A percentile compares a stretch with the other conserved stretches of the same genome.
These are phyloP conservation scores for Chrysocyon brachyurus DNA, from an alignment of 2,797 vertebrate genomes.

Conservation along the genomic window DNA sequence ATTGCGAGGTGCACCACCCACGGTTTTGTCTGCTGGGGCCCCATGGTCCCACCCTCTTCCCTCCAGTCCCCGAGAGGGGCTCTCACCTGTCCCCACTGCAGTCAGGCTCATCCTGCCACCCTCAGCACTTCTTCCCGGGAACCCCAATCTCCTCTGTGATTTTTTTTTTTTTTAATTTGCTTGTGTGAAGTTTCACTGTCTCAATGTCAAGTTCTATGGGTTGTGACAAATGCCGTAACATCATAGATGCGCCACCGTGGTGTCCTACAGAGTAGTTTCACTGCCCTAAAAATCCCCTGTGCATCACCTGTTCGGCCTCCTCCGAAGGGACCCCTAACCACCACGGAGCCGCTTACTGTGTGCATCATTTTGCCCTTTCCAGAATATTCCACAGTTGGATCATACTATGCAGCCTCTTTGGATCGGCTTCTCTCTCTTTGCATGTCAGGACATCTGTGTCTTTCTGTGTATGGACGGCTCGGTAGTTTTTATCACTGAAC, in stretches of 20 bases:
- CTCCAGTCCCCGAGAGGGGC: background rate
- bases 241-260: fast-evolving
- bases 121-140: background rate
- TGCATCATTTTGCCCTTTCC: fast-evolving
- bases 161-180: no score
- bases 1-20: no score
- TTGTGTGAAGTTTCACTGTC: fast-evolving
- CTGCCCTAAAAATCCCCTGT: fast-evolving
- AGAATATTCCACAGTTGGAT: fast-evolving
- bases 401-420: fast-evolving
- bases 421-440: fast-evolving
- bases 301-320: fast-evolving
- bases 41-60: background rate
- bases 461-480: fast-evolving
- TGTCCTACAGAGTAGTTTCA: fast-evolving
- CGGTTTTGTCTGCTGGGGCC: background rate
- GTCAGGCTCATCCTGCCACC: background rate
- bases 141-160: background rate
- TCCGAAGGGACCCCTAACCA: fast-evolving
- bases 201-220: background rate
- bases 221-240: fast-evolving
- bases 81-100: background rate
- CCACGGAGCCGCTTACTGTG: fast-evolving
- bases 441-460: fast-evolving
- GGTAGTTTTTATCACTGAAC: fast-evolving